Percentiles rank a stretch among this genome's conserved stretches.
phyloP scores from a whole-genome alignment of 2,797 vertebrate species.

The Glossophaga mutica region DNA sequence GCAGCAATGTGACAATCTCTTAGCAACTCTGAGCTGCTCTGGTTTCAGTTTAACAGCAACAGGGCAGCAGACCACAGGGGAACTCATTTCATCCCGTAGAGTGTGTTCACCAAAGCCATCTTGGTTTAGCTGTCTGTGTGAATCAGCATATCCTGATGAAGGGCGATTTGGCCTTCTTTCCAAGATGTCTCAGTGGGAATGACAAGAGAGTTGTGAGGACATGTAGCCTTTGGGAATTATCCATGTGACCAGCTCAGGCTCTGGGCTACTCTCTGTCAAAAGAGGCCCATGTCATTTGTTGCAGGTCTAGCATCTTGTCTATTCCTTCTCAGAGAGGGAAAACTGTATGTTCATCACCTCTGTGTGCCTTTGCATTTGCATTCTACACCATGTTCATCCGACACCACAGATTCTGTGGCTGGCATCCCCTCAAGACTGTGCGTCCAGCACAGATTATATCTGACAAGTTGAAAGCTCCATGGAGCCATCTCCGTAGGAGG shows the following conservation, averaged over 20 bases:
- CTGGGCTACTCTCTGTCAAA: neutral
- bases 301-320: neutral
- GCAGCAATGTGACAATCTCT: conserved; percentile 68
- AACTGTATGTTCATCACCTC: neutral
- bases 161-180: conserved; percentile 12
- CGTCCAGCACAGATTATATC: conserved; percentile 40
- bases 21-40: conserved; percentile 61
- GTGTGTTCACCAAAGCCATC: conserved; percentile 55
- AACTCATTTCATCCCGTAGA: conserved; percentile 56
- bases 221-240: conserved; percentile 31
- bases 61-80: conserved; percentile 69
- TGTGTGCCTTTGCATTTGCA: conserved; percentile 1
- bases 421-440: neutral
- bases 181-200: conserved; percentile 38
- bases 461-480: conserved; percentile 48
- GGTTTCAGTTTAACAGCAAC: conserved; percentile 61
- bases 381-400: neutral
- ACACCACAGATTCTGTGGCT: conserved; percentile 13
- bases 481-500: conserved; percentile 1
- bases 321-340: neutral
- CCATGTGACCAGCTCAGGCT: neutral
- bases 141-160: conserved; percentile 60
- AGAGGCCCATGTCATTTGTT: conserved; percentile 36
- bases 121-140: conserved; percentile 56
- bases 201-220: conserved; percentile 48